Conservation (phyloP, 2,888 invertebrate species). For the Podabrus alpinus region DNA sequence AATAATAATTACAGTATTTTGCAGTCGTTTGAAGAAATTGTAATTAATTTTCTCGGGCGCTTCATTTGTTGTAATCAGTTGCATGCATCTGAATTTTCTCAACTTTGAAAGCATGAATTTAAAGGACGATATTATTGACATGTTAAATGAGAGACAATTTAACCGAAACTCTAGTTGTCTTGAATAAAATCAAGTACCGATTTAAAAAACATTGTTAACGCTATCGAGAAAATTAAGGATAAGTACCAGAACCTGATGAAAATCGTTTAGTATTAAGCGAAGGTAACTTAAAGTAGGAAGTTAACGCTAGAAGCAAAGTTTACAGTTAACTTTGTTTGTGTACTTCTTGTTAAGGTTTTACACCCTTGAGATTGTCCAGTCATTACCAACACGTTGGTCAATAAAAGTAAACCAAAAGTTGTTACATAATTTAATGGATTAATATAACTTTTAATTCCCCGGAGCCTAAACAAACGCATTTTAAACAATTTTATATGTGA, state of each 20-base stretch:
- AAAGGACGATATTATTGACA: no score
- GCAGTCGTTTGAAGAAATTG: background rate
- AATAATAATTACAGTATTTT: background rate
- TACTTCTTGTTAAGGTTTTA: slow-evolving; percentile 12
- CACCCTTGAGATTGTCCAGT: slow-evolving; percentile 4
- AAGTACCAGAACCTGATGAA: background rate
- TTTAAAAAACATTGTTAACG: background rate
- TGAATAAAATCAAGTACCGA: background rate
- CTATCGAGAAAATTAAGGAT: background rate
- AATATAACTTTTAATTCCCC: background rate
- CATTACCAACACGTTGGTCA: slow-evolving; percentile 7
- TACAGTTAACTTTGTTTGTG: slow-evolving; percentile 1
- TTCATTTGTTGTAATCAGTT: background rate
- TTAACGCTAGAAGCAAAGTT: slow-evolving; percentile 17
- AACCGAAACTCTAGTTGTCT: background rate
- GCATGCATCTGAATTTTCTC: background rate
- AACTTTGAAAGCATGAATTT: background rate
- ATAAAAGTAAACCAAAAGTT: background rate
- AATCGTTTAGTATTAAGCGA: background rate
- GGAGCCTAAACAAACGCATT: background rate
- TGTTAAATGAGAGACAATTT: no score
- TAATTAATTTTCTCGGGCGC: background rate
- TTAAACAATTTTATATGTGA: background rate
- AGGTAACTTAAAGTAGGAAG: slow-evolving; percentile 2
- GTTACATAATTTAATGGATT: background rate